Evolutionary conservation across 2,113 vertebrate species (phyloP), one percentile per base, ranked within the genome.

Genomic region (Nothoprocta pentlandii): DNA sequence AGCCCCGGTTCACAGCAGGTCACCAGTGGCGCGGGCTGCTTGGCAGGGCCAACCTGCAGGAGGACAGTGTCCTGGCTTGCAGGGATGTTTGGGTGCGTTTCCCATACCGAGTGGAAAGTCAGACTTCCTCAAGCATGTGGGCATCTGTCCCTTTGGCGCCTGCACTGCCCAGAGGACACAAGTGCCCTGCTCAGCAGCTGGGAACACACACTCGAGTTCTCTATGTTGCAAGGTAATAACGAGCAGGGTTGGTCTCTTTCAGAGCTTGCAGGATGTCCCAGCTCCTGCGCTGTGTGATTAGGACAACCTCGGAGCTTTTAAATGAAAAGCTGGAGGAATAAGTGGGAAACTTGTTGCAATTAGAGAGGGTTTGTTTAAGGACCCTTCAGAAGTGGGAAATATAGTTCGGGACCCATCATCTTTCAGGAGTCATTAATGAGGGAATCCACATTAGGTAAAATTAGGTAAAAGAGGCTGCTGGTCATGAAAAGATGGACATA

Each of bases 61-160:
- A 61, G 85, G 77, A 71, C 74, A 67, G 20, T 1, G 1, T 19
- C 91, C 71, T 94, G 85, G 69, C 39, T 13, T n/a, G 13, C 49
- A 66, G 25, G 71, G 58, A 9, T 54, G 16, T 79, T 89, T 93
- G 93, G 12, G 6, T 14, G 42, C 46, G 62, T 94, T 92, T 95
- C 77, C 86, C 84, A 14, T 15, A 21, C 10, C n/a, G n/a, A 69
- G 64, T 81, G 83, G 80, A 93, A 91, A 95, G 84, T 46, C 41
- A 58, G 30, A 64, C 58, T 62, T 94, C 69, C 63, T 63, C 58
- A 66, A 36, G 39, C 58, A 39, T 12, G 26, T 63, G 80, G 11
- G 41, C 77, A 14, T 39, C 46, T 76, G 66, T 89, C 21, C 28
- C 21, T 66, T 86, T 59, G 59, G 42, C 53, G 47, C 53, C 44